Conservation (phyloP, 2,888 invertebrate genomes). For the Parnassius smintheus region DNA sequence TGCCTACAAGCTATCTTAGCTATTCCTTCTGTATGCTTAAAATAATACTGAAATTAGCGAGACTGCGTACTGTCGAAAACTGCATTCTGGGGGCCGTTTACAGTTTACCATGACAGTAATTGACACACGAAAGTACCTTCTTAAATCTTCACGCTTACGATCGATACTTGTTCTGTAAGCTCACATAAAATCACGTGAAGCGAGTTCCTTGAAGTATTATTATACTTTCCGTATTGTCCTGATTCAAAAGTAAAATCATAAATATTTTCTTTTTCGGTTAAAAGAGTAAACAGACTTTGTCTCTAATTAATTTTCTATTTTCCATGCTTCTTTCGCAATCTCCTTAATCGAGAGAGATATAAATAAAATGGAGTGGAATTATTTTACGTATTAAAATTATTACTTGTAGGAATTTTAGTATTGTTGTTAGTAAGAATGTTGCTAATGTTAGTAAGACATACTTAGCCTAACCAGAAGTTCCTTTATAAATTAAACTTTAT, state of each 20-base stretch:
- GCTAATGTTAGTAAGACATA: too few species aligned
- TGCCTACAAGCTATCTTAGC: too few species aligned
- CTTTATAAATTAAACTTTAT: too few species aligned
- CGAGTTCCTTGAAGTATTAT: slow-evolving; percentile 20
- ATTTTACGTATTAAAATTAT: too few species aligned
- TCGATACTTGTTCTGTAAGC: slow-evolving; percentile 11
- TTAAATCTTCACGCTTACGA: slow-evolving; percentile 22
- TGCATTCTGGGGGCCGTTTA: slow-evolving; percentile 30
- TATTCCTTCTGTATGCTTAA: too few species aligned
- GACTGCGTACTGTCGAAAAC: slow-evolving; percentile 27
- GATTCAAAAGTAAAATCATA: slow-evolving; percentile 10
- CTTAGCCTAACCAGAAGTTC: too few species aligned
- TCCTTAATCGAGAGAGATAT: too few species aligned
- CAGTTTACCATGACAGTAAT: slow-evolving; percentile 33
- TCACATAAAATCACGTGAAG: slow-evolving; percentile 11
- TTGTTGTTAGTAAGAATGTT: too few species aligned
- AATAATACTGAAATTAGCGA: neutral
- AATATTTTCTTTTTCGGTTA: slow-evolving; percentile 6
- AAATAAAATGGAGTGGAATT: too few species aligned
- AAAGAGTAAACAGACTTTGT: slow-evolving; percentile 2
- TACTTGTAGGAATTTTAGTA: too few species aligned
- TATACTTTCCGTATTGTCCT: slow-evolving; percentile 21
- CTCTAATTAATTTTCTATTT: neutral
- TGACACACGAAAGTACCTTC: slow-evolving; percentile 29
- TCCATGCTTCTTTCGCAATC: neutral